A percentile compares a stretch with the other conserved stretches of the same genome.
These are phyloP conservation scores for Leistus spinibarbis DNA, from an alignment of 2,888 invertebrate genomes.

Conservation along the genomic window DNA sequence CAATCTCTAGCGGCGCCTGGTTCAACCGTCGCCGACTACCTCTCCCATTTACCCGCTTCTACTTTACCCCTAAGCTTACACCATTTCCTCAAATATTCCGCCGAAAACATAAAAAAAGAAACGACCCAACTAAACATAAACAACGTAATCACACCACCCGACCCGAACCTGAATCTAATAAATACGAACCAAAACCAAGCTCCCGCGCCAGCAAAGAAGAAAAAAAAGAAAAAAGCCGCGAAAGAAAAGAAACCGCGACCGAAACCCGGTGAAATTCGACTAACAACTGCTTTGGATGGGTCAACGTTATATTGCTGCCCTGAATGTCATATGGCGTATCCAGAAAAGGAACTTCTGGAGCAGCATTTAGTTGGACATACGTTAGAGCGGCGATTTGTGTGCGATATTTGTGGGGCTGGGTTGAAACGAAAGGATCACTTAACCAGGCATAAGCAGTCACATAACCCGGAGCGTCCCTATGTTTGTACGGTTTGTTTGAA, in stretches of 20 bases:
- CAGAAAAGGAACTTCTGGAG: conserved; percentile 81
- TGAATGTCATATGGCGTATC: conserved; percentile 89
- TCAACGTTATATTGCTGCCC: conserved; percentile 86
- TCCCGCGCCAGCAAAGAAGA: conserved; percentile 67
- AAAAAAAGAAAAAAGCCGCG: conserved; percentile 77
- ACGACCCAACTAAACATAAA: conserved; percentile 57
- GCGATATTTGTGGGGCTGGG: conserved; percentile 88
- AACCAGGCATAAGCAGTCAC: conserved; percentile 85
- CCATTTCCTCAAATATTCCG: conserved; percentile 83
- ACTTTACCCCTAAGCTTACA: conserved; percentile 79
- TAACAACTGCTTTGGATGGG: conserved; percentile 80
- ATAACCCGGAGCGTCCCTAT: conserved; percentile 87
- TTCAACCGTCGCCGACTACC: conserved; percentile 83
- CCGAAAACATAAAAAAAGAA: conserved; percentile 77
- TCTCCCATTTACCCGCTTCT: conserved; percentile 77
- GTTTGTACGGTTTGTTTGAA: conserved; percentile 87
- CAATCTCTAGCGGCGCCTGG: conserved; percentile 69
- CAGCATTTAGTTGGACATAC: conserved; percentile 88
- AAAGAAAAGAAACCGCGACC: conserved; percentile 84
- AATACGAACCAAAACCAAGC: conserved; percentile 43
- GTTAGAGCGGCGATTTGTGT: conserved; percentile 82
- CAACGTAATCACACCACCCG: conserved; percentile 43
- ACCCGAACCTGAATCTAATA: conserved; percentile 50
- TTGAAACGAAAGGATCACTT: conserved; percentile 86
- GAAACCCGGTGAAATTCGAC: conserved; percentile 81